These are phyloP conservation scores for Micrastur ruficollis DNA, from an alignment of 2,797 vertebrate species.

Conservation along the genomic window DNA sequence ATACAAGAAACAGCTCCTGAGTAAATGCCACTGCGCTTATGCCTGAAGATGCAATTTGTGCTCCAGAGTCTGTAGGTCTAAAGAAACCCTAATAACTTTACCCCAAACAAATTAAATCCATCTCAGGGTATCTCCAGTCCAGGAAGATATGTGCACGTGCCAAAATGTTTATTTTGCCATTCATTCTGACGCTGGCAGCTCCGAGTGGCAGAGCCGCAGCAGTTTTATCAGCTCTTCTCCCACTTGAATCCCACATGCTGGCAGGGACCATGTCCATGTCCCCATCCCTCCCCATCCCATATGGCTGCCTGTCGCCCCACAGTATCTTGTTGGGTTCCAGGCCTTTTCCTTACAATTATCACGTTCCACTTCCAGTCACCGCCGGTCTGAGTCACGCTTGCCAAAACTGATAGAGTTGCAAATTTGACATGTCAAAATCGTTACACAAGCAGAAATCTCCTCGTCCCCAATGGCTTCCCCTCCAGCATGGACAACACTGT, in stretches of 20 bases:
- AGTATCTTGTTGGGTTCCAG: conserved; percentile 27
- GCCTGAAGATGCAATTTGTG: neutral
- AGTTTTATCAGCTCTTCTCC: conserved; percentile 38
- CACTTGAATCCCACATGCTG: neutral
- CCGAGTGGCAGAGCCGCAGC: neutral
- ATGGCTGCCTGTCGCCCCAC: neutral
- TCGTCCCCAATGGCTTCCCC: neutral
- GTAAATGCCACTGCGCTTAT: neutral
- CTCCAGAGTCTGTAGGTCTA: neutral
- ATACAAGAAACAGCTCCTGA: neutral
- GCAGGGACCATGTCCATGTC: neutral
- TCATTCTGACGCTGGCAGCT: neutral
- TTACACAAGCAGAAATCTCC: neutral
- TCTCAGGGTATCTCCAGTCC: neutral
- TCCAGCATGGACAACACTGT: neutral
- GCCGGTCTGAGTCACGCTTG: accelerated
- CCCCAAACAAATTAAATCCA: neutral
- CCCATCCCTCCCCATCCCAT: neutral
- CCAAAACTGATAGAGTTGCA: conserved; percentile 22
- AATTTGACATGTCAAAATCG: conserved; percentile 12
- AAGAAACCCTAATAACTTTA: neutral
- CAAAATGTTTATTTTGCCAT: neutral
- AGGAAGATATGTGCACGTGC: neutral
- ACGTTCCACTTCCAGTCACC: conserved; percentile 22
- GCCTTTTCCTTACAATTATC: conserved; percentile 33